phyloP scores from a whole-genome alignment of 1,140 invertebrate genomes.

The Sitophilus oryzae region DNA sequence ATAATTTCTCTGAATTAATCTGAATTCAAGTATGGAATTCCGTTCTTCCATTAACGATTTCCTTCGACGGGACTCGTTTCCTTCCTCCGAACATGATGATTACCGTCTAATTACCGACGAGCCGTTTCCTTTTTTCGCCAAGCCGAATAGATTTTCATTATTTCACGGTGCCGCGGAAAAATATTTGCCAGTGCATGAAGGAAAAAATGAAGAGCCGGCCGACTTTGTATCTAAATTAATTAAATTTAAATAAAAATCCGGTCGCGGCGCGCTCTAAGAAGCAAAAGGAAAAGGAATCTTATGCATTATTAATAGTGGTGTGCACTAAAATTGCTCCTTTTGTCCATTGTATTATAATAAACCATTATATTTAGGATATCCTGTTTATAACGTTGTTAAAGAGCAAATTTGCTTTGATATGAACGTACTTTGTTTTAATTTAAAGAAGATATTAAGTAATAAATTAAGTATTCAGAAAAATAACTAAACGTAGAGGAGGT shows the following conservation, averaged over 20 bases:
- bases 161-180: slow-evolving; percentile 11
- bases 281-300: slow-evolving; percentile 17
- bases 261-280: neutral
- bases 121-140: slow-evolving; percentile 4
- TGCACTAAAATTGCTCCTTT: slow-evolving; percentile 20
- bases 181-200: slow-evolving; percentile 25
- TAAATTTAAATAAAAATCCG: slow-evolving; percentile 19
- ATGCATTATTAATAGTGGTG: slow-evolving; percentile 21
- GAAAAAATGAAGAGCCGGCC: too few relatives aligned
- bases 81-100: neutral
- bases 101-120: neutral
- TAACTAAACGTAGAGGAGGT: too few relatives aligned
- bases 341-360: slow-evolving; percentile 27
- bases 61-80: neutral
- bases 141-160: neutral
- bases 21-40: too few relatives aligned
- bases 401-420: slow-evolving; percentile 16
- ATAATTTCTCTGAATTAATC: too few relatives aligned
- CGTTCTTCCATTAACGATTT: neutral
- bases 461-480: too few relatives aligned
- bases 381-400: slow-evolving; percentile 21
- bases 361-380: slow-evolving; percentile 26
- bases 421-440: slow-evolving; percentile 24
- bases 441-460: neutral
- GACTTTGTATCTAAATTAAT: slow-evolving; percentile 17